Base-by-base conservation (phyloP, 2,113 vertebrate species). In the Lycocorax pyrrhopterus region DNA sequence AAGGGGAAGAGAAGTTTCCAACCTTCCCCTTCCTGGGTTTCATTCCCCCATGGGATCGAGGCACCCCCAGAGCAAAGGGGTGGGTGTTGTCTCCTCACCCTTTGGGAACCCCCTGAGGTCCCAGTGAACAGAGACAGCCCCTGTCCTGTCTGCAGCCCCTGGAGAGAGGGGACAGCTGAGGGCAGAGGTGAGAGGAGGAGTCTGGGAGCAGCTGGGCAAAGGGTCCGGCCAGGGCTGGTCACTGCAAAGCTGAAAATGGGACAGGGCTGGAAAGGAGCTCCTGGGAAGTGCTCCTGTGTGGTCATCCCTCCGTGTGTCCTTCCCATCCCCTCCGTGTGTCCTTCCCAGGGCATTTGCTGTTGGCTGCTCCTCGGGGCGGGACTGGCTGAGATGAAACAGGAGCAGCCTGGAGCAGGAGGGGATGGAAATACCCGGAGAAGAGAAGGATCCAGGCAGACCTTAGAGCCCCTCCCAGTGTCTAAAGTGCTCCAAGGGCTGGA, bases 231-330 rank as follows among this genome's bases (percentile, higher is more conserved):
- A 19, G 75, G 66, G 37, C 51, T 78, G 55, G 17, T 52, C 52
- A 11, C 23, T 29, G 53, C 73, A 41, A 26, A 69, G 47, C 77
- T 55, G 78, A 19, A 56, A 16, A 37, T 4, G 16, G 39, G 10
- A 41, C 22, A 60, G 41, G 39, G 66, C 55, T 82, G 51, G 39
- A 64, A 79, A 27, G 58, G 8, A 11, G 8, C 12, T 43, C 55
- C 2, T 55, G 43, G 53, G 41, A 69, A 43, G 23, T 14, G 51
- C 2, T 26, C 6, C 23, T 18, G 1, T 1, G 2, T 12, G 16
- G 19, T 8, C 32, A 86, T 7, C 29, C 35, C 13, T 51, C 15
- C 0, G 0, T 10, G 82, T 29, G 32, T 58, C 33, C 55, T n/a
- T 58, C 55, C 55, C 55, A 58, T 6, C 55, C 32, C 33, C 18